Base-by-base conservation (phyloP, 53 echinoderm and acorn worm species). In the Arbacia lixula region DNA sequence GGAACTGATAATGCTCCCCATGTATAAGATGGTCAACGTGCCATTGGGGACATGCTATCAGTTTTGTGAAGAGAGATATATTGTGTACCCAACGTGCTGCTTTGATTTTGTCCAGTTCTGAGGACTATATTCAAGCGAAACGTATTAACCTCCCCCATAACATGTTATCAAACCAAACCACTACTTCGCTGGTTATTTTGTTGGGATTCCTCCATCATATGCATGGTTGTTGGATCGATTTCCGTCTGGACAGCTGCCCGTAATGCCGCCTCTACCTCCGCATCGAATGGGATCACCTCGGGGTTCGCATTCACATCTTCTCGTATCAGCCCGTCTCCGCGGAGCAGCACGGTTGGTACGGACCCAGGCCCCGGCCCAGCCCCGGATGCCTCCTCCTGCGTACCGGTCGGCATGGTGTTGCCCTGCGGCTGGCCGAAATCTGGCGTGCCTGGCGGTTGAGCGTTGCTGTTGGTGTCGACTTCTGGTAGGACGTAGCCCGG, bases 401-500 rank as follows among this genome's bases (percentile, higher is more conserved):
- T 5, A 5, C 3, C 43, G 10, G 30, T 49, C 28, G 61, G 56
- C 60, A 81, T 28, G 2, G 64, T 63, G 31, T 63, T 81, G 60
- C 89, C 89, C 49, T 89, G 78, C 37, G 85, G 46, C 26, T 68
- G 58, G 17, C 77, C 58, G 69, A 85, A 53, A 60, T 41, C 71
- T 34, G 76, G 14, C 32, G 76, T 66, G 57, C 85, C 61, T 28
- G 77, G 77, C 22, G 84, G 85, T 29, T 32, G 56, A 36, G 46
- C 55, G 74, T 37, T 66, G 75, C 62, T 36, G 36, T 63, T 34
- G 71, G 27, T 50, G 60, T 68, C 46, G 78, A 40, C 29, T 2
- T 51, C 35, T 16, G 82, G 82, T 6, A 63, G 11, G 17, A 33
- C 2, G 74, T 74, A 74, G 12, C 51, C 53, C 5, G 74, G 74